These are phyloP conservation scores for Malurus leucopterus DNA, from an alignment of 2,797 vertebrate species.

Conservation along the genomic window DNA sequence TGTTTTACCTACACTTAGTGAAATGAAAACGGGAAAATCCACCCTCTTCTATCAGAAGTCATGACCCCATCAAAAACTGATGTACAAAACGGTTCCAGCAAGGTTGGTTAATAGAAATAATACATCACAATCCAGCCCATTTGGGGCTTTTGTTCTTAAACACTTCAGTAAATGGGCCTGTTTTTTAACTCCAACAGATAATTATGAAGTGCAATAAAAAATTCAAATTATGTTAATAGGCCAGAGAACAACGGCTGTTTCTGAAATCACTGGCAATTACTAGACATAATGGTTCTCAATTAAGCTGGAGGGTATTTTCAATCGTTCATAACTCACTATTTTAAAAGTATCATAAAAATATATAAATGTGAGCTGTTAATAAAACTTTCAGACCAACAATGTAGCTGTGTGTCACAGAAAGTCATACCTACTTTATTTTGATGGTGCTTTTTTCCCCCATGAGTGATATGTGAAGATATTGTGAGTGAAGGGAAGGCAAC, in stretches of 20 bases:
- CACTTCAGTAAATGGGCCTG: slow-evolving; percentile 67
- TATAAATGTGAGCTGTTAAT: slow-evolving; percentile 70
- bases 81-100: slow-evolving; percentile 9
- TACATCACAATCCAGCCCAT: slow-evolving; percentile 44
- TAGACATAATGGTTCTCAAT: slow-evolving; percentile 95
- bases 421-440: not conserved
- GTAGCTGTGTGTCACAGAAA: slow-evolving; percentile 25
- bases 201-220: slow-evolving; percentile 88
- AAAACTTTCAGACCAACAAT: slow-evolving; percentile 68
- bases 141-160: slow-evolving; percentile 63
- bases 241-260: slow-evolving; percentile 89
- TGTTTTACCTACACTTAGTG: not conserved
- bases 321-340: slow-evolving; percentile 73
- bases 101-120: slow-evolving; percentile 44
- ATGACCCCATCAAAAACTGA: slow-evolving; percentile 5
- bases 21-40: slow-evolving; percentile 8
- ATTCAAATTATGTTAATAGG: slow-evolving; percentile 97
- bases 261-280: slow-evolving; percentile 96
- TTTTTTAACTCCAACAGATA: slow-evolving; percentile 77
- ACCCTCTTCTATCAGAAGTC: not conserved
- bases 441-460: not conserved
- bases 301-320: slow-evolving; percentile 92
- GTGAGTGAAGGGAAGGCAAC: slow-evolving; percentile 46
- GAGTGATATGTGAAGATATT: not conserved
- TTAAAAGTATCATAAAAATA: slow-evolving; percentile 74